Evolutionary conservation across 2,888 invertebrate genomes (phyloP), one percentile per base, ranked within the genome.

Genomic region (Corbicula japonica): DNA sequence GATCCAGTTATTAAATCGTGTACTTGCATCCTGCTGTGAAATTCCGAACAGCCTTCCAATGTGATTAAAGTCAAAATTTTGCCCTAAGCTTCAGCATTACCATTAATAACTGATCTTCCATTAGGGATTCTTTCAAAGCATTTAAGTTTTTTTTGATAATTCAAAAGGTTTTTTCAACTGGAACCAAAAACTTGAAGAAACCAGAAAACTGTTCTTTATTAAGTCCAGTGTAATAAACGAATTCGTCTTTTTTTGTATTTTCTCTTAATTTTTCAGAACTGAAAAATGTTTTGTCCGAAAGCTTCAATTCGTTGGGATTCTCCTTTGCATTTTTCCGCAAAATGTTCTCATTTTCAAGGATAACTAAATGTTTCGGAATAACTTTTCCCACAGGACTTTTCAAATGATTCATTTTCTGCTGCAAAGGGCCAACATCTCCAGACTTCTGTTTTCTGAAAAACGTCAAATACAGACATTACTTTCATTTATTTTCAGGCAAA

Each of bases 1-100:
- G n/a, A 76, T 50, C 72, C 71, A 76, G 21, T 46, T 70, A 6
- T 71, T 76, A 46, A 73, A 66, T 10, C 65, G 21, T 46, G 10
- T n/a, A 61, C 61, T 44, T 2, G 46, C 41, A 23, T 28, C 58
- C 34, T 76, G 71, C 32, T 30, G 28, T 26, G 70, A 38, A 6
- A 70, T 41, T 4, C 65, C 50, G 41, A 71, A 76, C 10, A 35
- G 18, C 10, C 23, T 34, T 1, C 69, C 63, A 32, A 76, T 26
- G 38, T 76, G 58, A 28, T 34, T 54, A 23, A 76, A 62, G 21
- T 56, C 76, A 58, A 70, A 76, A 38, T 66, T 60, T n/a, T 74
- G 74, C 8, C 74, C n/a, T 23, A 8, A 66, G 34, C 21, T 48
- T 35, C 30, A 41, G 34, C 44, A 72, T 21, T 0, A 48, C 52